phyloP scores from a whole-genome alignment of 2,797 vertebrate genomes.

The Takifugu ocellatus region DNA sequence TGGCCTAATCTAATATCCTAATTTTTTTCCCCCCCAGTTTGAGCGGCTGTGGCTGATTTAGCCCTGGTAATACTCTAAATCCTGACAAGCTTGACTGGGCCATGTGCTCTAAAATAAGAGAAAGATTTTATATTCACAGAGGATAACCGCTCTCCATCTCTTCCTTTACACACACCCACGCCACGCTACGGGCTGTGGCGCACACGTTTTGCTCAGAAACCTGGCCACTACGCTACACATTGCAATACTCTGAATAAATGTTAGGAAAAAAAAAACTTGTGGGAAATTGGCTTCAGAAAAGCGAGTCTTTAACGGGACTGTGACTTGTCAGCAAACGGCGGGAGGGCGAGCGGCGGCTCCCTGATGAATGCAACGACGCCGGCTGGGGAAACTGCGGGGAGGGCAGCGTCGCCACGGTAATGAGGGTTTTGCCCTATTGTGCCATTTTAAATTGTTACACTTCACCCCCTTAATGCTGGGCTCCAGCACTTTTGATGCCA shows the following conservation, averaged over 20 bases:
- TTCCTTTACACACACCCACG: conserved; percentile 3
- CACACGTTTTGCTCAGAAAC: no score
- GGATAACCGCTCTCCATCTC: conserved; percentile 32
- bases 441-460: conserved; percentile 65
- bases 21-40: conserved; percentile 19
- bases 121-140: conserved; percentile 52
- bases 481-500: conserved; percentile 53
- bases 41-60: conserved; percentile 63
- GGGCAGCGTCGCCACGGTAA: conserved; percentile 48
- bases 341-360: conserved; percentile 53
- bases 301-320: conserved; percentile 45
- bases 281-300: conserved; percentile 37
- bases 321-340: conserved; percentile 51
- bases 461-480: conserved; percentile 62
- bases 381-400: conserved; percentile 14
- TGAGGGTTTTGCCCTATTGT: conserved; percentile 65
- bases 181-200: neutral
- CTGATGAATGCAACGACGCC: conserved; percentile 55
- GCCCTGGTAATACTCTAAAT: conserved; percentile 71
- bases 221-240: neutral
- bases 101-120: conserved; percentile 49
- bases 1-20: conserved; percentile 69
- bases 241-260: neutral
- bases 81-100: conserved; percentile 56
- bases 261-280: conserved; percentile 16